A percentile compares a stretch with the other conserved stretches of the same genome.
Evolutionary conservation across 2,888 invertebrate genomes (phyloP).

Genomic region (Diarsia rubi): DNA sequence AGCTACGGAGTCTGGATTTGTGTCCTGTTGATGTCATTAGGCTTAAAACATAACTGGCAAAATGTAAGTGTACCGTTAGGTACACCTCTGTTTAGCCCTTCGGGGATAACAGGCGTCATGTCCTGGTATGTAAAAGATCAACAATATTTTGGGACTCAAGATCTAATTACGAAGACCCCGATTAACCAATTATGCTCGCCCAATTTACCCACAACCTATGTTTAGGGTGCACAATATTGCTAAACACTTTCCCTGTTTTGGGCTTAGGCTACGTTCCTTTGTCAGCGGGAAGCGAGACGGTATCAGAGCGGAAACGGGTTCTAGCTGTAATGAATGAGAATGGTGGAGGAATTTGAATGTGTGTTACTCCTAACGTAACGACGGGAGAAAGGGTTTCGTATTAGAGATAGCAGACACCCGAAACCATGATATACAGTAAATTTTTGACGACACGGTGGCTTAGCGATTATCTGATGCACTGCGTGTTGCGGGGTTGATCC

Average conservation of each 20-base stretch:
- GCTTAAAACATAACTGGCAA: too few relatives aligned
- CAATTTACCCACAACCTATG: background rate
- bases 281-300: constrained; percentile 6
- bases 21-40: too few relatives aligned
- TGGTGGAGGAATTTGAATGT: background rate
- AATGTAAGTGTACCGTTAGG: too few relatives aligned
- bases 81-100: too few relatives aligned
- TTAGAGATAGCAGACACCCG: background rate
- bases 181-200: constrained; percentile 7
- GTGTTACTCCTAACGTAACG: background rate
- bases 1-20: too few relatives aligned
- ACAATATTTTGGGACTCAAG: background rate
- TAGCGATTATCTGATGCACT: background rate
- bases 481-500: background rate
- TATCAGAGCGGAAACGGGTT: background rate
- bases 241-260: constrained; percentile 18
- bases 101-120: too few relatives aligned
- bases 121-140: too few relatives aligned
- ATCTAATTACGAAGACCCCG: background rate
- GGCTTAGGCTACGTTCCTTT: background rate
- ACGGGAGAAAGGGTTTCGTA: background rate
- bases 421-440: background rate
- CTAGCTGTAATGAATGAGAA: background rate
- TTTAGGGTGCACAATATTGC: constrained; percentile 12
- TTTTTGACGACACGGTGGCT: background rate